Evolutionary conservation across 1,140 invertebrate genomes (phyloP).

Genomic region (Drosophila pandora): DNA sequence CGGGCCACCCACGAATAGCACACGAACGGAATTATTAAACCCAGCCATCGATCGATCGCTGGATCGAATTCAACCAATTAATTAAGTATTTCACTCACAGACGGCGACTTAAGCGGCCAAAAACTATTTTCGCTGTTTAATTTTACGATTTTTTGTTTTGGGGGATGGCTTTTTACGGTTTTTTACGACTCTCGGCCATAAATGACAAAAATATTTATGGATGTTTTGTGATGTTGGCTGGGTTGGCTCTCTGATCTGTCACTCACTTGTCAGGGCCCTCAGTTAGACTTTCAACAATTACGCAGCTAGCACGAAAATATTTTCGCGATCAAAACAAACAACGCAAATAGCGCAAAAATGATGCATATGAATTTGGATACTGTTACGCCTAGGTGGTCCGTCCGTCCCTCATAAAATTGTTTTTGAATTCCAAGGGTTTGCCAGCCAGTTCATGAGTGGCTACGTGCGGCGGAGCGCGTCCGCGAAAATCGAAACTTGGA

Average conservation of each 20-base stretch:
- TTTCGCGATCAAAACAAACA: constrained; percentile 65
- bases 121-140: constrained; percentile 76
- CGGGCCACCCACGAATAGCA: constrained; percentile 66
- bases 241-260: constrained; percentile 66
- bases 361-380: constrained; percentile 65
- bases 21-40: not conserved
- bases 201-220: constrained; percentile 81
- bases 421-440: constrained; percentile 61
- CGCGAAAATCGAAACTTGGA: constrained; percentile 29
- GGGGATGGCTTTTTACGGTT: constrained; percentile 60
- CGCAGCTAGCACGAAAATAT: constrained; percentile 59
- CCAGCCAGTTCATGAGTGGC: constrained; percentile 8
- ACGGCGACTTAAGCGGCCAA: constrained; percentile 53
- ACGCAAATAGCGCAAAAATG: constrained; percentile 56
- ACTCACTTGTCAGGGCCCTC: constrained; percentile 39
- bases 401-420: not conserved
- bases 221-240: constrained; percentile 69
- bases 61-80: constrained; percentile 57
- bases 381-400: constrained; percentile 61
- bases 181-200: constrained; percentile 74
- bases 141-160: constrained; percentile 54
- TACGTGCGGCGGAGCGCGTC: constrained; percentile 66
- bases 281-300: constrained; percentile 52
- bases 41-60: constrained; percentile 21
- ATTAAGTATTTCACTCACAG: constrained; percentile 74